phyloP scores from a whole-genome alignment of 30 jellyfish, hydroid and myxozoan genomes.

The Aurelia aurita complex sp. Pacific region DNA sequence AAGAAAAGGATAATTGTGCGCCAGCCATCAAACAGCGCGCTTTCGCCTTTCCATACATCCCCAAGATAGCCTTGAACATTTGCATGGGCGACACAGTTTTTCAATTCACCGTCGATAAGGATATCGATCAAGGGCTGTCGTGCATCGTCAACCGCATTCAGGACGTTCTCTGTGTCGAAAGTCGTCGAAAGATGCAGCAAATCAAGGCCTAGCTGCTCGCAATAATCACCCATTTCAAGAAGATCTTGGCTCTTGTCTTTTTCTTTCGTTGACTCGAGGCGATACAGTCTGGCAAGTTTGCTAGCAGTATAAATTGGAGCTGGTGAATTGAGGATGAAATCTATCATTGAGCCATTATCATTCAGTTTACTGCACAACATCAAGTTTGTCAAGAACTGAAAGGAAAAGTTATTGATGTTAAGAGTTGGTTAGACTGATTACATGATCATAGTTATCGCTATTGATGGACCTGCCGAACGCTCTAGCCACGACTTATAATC shows the following conservation, averaged over 20 bases:
- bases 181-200: constrained; percentile 84
- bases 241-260: constrained; percentile 92
- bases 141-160: constrained; percentile 93
- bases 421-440: no score
- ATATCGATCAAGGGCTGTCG: constrained; percentile 87
- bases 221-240: constrained; percentile 77
- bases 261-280: constrained; percentile 83
- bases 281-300: constrained; percentile 78
- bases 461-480: no score
- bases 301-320: constrained; percentile 97
- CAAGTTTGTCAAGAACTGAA: constrained; percentile 83
- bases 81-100: constrained; percentile 92
- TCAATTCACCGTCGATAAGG: constrained; percentile 89
- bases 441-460: no score
- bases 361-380: constrained; percentile 93
- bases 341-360: constrained; percentile 84
- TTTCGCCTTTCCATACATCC: constrained; percentile 93
- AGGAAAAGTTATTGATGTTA: background rate
- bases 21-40: constrained; percentile 72
- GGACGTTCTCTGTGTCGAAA: constrained; percentile 75
- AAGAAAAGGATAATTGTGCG: constrained; percentile 41
- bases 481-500: no score
- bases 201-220: constrained; percentile 91
- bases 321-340: constrained; percentile 92
- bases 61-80: constrained; percentile 91